Base-by-base conservation (phyloP, 2,888 invertebrate species). In the Fissipunctia ypsillon region DNA sequence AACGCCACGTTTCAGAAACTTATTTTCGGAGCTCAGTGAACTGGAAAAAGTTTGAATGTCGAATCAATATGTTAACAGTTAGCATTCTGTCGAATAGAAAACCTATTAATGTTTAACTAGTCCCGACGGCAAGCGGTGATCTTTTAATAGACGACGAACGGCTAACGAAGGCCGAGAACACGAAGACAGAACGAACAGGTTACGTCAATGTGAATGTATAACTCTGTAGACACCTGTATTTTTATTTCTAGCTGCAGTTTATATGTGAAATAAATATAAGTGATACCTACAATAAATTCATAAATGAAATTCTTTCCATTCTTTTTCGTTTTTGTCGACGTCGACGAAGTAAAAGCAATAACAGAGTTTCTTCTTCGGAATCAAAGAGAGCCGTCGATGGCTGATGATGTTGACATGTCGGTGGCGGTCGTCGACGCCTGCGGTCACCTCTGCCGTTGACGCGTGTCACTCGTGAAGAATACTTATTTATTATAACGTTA, bases 101-200 rank as follows among this genome's bases (percentile, higher is more conserved):
- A 41, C 16, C 31, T 22, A 63, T 64, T 41, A 41, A 25, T n/a
- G 28, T 43, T 67, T 41, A 16, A 50, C 5, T 16, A 45, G 12
- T 14, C 22, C 28, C 41, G n/a, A 28, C 7, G 7, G 69, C n/a
- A n/a, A n/a, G n/a, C 12, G 4, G 45, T 16, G 6, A 45, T 28
- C 61, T 76, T 54, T 61, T 56, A 70, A 38, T 57, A 70, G 16
- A 43, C 19, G 19, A 14, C 52, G 16, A 61, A 22, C 35, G 7
- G 9, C 50, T 14, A 35, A 31, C 25, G 16, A 52, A 12, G 1
- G 41, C 7, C 5, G 19, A 45, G 35, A 28, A 50, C 12, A 10
- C 31, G 14, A 31, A 78, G 22, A 48, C 43, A n/a, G 28, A 22
- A 12, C 10, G 2, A 16, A 28, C 60, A 52, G n/a, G 35, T 48